These are phyloP conservation scores for Eupithecia subfuscata DNA, from an alignment of 2,888 invertebrate species.

Conservation along the genomic window DNA sequence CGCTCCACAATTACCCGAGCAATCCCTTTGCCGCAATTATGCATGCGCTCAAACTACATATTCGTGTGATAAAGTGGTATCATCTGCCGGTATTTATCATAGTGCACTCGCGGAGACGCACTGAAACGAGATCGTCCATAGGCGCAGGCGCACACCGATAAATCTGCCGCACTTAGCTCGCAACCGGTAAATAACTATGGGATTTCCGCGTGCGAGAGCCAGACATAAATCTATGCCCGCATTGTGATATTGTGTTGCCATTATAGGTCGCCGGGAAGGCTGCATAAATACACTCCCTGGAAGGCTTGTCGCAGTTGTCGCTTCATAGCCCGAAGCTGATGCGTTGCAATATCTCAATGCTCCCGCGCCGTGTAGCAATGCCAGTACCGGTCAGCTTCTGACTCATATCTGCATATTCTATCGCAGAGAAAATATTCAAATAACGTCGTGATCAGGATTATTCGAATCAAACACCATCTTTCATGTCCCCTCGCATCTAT, in stretches of 20 bases:
- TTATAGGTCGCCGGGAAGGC: slow-evolving; percentile 75
- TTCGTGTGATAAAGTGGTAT: slow-evolving; percentile 64
- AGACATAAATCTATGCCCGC: slow-evolving; percentile 82
- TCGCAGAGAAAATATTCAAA: slow-evolving; percentile 34
- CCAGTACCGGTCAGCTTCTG: slow-evolving; percentile 43
- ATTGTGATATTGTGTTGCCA: slow-evolving; percentile 84
- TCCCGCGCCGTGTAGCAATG: slow-evolving; percentile 40
- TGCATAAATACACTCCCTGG: slow-evolving; percentile 74
- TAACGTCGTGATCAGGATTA: slow-evolving; percentile 34
- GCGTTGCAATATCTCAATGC: slow-evolving; percentile 60
- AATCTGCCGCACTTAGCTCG: slow-evolving; percentile 83
- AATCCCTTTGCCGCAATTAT: slow-evolving; percentile 54
- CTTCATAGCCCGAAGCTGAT: slow-evolving; percentile 57
- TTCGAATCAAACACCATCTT: slow-evolving; percentile 43
- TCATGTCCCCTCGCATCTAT: slow-evolving; percentile 39
- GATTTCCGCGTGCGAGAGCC: slow-evolving; percentile 83
- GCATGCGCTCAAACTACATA: slow-evolving; percentile 45
- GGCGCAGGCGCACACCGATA: slow-evolving; percentile 73
- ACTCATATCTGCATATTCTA: slow-evolving; percentile 33
- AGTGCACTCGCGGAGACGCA: slow-evolving; percentile 62
- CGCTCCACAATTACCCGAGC: slow-evolving; percentile 47
- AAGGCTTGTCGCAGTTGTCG: slow-evolving; percentile 53
- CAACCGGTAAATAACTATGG: slow-evolving; percentile 84
- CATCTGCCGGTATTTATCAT: slow-evolving; percentile 63
- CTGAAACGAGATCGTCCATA: slow-evolving; percentile 79